These are phyloP conservation scores for Meta bourneti DNA, from an alignment of 2,888 invertebrate genomes.

Conservation along the genomic window DNA sequence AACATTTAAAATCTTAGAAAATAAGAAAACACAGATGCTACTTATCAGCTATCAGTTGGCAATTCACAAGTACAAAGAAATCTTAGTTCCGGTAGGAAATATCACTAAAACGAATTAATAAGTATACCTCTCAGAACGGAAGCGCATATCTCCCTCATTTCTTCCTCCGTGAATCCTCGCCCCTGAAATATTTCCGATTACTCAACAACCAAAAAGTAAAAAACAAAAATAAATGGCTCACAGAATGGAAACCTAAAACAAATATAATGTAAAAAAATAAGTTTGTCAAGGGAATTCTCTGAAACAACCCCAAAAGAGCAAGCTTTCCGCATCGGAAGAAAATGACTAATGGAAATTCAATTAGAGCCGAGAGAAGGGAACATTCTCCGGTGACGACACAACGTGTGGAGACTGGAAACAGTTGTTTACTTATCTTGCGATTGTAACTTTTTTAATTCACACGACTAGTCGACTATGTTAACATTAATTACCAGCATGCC, in stretches of 20 bases:
- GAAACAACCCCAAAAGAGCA: neutral
- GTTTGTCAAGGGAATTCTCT: neutral
- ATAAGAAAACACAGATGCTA: no score
- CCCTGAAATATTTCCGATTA: constrained; percentile 82
- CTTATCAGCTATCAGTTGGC: no score
- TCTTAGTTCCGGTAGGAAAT: no score
- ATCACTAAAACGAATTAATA: neutral
- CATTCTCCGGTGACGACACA: neutral
- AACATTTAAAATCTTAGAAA: no score
- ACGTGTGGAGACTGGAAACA: neutral
- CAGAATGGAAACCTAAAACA: neutral
- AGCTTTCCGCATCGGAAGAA: neutral
- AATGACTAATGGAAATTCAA: constrained; percentile 1
- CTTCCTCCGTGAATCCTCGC: constrained; percentile 86
- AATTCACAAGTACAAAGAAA: no score
- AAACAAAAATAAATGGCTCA: neutral
- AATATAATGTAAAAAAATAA: neutral
- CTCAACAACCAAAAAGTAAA: neutral
- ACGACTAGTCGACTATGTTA: no score
- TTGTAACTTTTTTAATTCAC: no score
- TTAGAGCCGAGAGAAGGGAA: neutral
- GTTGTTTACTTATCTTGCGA: no score
- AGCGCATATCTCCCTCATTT: constrained; percentile 90
- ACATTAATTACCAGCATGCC: no score
- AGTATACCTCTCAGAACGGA: constrained; percentile 88